Percentiles rank a stretch among this genome's conserved stretches.
These are phyloP conservation scores for Dipus sagitta DNA, from an alignment of 2,797 vertebrate genomes.

Conservation along the genomic window DNA sequence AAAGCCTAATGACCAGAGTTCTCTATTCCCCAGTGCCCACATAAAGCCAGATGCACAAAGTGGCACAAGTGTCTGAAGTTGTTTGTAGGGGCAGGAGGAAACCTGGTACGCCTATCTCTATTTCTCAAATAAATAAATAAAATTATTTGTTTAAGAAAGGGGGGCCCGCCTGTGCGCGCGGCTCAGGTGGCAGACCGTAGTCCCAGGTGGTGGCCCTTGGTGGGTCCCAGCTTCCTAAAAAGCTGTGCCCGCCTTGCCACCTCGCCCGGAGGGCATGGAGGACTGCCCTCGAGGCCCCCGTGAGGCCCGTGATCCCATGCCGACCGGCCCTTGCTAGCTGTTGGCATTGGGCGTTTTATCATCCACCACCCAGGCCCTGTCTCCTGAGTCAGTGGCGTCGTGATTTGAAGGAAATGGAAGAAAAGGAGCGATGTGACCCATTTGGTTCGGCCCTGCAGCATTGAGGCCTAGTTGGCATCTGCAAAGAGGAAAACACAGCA, in stretches of 20 bases:
- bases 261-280: slow-evolving; percentile 75
- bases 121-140: too few species aligned
- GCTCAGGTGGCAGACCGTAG: slow-evolving; percentile 34
- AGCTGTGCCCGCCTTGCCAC: slow-evolving; percentile 57
- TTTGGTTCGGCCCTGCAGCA: slow-evolving; percentile 36
- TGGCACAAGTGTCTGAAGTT: not conserved
- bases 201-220: not conserved
- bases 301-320: slow-evolving; percentile 36
- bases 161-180: not conserved
- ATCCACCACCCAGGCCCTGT: slow-evolving; percentile 49
- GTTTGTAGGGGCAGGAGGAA: too few species aligned
- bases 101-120: too few species aligned
- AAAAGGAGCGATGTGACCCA: slow-evolving; percentile 86
- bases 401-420: slow-evolving; percentile 84
- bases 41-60: too few species aligned
- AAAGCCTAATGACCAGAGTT: too few species aligned
- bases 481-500: slow-evolving; percentile 35
- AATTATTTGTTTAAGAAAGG: too few species aligned
- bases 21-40: too few species aligned
- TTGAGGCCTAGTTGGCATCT: slow-evolving; percentile 75
- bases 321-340: slow-evolving; percentile 50
- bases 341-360: not conserved
- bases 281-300: slow-evolving; percentile 40
- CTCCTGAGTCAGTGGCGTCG: slow-evolving; percentile 58
- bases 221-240: not conserved